These are phyloP conservation scores for Sander vitreus DNA, from an alignment of 2,113 vertebrate genomes.

Conservation along the genomic window DNA sequence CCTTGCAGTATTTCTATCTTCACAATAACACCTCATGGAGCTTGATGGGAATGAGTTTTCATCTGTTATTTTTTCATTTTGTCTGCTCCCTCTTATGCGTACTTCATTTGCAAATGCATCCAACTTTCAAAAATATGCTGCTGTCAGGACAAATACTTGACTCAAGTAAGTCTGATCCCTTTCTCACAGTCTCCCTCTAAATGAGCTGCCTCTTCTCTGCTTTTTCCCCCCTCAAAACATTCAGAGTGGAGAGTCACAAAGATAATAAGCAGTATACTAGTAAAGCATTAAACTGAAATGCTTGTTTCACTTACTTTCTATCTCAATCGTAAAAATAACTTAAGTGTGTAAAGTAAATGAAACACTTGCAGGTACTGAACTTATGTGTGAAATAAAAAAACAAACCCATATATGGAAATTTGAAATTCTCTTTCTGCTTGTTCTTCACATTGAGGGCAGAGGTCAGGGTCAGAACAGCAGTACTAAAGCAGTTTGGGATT, in stretches of 20 bases:
- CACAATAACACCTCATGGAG: slow-evolving; percentile 34
- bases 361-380: neutral
- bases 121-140: slow-evolving; percentile 44
- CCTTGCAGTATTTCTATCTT: slow-evolving; percentile 18
- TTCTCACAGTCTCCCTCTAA: slow-evolving; percentile 7
- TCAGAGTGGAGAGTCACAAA: slow-evolving; percentile 4
- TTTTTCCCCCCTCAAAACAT: slow-evolving; percentile 23
- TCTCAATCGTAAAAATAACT: slow-evolving; percentile 12
- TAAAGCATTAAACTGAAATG: slow-evolving; percentile 18
- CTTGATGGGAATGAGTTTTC: slow-evolving; percentile 18
- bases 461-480: slow-evolving; percentile 13
- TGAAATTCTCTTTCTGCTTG: neutral
- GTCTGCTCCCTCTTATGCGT: slow-evolving; percentile 2
- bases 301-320: slow-evolving; percentile 17
- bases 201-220: slow-evolving; percentile 10
- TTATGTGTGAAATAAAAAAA: neutral
- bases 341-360: neutral
- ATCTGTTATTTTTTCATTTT: slow-evolving; percentile 19
- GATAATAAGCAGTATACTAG: slow-evolving; percentile 31
- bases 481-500: neutral
- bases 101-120: slow-evolving; percentile 32
- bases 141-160: slow-evolving; percentile 35
- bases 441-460: slow-evolving; percentile 6
- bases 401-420: neutral
- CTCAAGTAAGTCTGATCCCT: slow-evolving; percentile 28